Conservation (phyloP, 2,113 vertebrate genomes). For the Polypterus bichir region DNA sequence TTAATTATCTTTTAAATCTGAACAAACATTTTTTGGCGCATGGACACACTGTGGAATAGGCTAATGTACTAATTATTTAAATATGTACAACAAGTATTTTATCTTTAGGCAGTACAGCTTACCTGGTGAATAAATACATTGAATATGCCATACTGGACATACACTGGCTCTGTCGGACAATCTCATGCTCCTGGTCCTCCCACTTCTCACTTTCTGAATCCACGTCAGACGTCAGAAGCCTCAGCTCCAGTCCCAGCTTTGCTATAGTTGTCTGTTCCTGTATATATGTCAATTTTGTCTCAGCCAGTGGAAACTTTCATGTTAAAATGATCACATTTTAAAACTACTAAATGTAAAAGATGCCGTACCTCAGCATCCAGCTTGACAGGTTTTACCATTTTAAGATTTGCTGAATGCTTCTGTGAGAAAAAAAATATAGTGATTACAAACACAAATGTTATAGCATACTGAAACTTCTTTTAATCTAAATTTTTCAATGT, state of each 20-base stretch:
- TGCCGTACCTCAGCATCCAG: conserved; percentile 79
- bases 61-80: no score
- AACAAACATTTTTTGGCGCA: no score
- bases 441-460: no score
- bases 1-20: no score
- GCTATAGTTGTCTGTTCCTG: conserved; percentile 85
- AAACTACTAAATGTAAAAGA: conserved; percentile 6
- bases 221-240: conserved; percentile 74
- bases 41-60: no score
- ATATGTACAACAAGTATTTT: no score
- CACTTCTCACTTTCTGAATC: conserved; percentile 85
- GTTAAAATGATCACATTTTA: conserved; percentile 2
- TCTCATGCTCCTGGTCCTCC: conserved; percentile 82
- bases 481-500: neutral
- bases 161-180: conserved; percentile 66
- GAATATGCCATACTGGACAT: conserved; percentile 87
- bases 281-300: neutral
- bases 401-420: conserved; percentile 82
- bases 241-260: conserved; percentile 82
- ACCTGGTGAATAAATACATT: conserved; percentile 95
- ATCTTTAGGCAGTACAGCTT: conserved; percentile 17
- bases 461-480: no score
- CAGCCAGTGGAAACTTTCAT: no score
- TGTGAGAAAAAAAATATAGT: conserved; percentile 33
- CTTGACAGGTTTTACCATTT: conserved; percentile 75